phyloP scores from a whole-genome alignment of 2,797 vertebrate species.

The Halcyon badia region DNA sequence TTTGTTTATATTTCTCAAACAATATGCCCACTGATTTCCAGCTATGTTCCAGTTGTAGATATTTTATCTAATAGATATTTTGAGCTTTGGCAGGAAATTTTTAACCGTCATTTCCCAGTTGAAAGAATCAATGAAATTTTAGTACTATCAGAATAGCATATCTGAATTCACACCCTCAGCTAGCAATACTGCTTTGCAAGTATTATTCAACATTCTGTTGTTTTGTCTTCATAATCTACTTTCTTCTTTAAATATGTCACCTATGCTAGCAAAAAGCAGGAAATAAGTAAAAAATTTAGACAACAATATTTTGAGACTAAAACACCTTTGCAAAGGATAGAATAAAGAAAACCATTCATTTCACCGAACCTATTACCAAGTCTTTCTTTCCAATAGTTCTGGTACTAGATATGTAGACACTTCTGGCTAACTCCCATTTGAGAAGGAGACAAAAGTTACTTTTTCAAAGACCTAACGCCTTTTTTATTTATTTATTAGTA shows the following conservation, averaged over 20 bases:
- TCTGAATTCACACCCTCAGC: not conserved
- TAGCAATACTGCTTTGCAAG: not conserved
- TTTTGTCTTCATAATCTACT: not conserved
- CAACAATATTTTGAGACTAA: not conserved
- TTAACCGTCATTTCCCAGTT: constrained; percentile 13
- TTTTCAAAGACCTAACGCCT: not conserved
- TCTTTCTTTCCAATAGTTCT: not conserved
- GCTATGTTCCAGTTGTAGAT: not conserved
- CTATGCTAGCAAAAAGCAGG: not conserved
- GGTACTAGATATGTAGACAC: not conserved
- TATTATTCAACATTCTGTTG: not conserved
- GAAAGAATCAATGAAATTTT: not conserved
- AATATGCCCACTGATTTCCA: not conserved
- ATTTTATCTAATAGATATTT: constrained; percentile 9
- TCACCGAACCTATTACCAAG: not conserved
- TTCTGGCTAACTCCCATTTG: not conserved
- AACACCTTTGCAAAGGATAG: not conserved
- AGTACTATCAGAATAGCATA: not conserved
- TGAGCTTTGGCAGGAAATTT: not conserved
- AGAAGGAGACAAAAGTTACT: not conserved
- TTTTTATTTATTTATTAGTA: not conserved
- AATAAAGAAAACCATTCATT: not conserved
- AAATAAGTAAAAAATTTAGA: not conserved
- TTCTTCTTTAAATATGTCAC: not conserved
- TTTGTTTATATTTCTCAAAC: constrained; percentile 21